Conservation (phyloP, 2,888 invertebrate genomes). For the Podabrus alpinus region DNA sequence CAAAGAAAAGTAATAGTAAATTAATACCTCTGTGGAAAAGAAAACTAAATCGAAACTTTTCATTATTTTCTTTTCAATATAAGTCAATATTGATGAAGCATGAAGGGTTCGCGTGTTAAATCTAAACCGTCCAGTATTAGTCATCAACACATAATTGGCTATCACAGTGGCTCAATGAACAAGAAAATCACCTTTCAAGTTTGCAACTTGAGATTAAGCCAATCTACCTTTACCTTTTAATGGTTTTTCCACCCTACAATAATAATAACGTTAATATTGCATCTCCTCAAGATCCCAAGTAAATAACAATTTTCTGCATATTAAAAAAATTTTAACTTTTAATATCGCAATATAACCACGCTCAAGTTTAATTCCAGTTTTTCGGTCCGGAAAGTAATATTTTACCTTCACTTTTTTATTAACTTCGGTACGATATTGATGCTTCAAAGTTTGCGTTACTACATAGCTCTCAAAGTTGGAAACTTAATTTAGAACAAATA, state of each 20-base stretch:
- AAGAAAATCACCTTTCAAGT: not conserved
- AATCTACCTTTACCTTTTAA: not conserved
- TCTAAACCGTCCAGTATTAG: not conserved
- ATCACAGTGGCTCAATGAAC: not conserved
- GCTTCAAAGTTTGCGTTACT: not conserved
- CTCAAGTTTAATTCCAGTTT: not conserved
- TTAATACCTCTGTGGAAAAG: too few relatives aligned
- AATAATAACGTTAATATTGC: not conserved
- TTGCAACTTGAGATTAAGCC: not conserved
- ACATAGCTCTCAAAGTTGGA: not conserved
- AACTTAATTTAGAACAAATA: not conserved
- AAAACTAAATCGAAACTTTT: not conserved
- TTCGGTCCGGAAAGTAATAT: not conserved
- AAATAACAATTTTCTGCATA: not conserved
- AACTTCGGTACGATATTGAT: not conserved
- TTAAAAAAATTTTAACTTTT: not conserved
- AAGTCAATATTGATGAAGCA: not conserved
- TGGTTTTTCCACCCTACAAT: not conserved
- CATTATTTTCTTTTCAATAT: not conserved
- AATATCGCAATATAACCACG: not conserved
- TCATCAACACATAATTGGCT: not conserved
- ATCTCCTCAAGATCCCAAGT: not conserved
- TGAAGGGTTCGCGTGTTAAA: not conserved
- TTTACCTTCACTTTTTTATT: not conserved
- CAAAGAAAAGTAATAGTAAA: too few relatives aligned